A percentile compares a stretch with the other conserved stretches of the same genome.
phyloP scores from a whole-genome alignment of 1,140 invertebrate genomes.

The Zelostemma sp. region DNA sequence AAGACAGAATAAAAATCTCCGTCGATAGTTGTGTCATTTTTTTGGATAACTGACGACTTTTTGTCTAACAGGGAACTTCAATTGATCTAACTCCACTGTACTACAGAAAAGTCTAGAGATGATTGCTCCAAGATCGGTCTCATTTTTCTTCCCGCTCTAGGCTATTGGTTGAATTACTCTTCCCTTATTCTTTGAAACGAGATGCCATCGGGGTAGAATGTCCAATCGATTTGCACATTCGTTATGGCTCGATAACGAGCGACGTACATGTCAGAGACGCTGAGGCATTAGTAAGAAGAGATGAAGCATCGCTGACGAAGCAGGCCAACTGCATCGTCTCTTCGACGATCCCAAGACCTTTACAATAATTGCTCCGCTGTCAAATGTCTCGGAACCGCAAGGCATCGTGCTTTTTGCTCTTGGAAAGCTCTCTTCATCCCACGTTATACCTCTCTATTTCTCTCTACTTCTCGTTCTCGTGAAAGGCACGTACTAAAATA shows the following conservation, averaged over 20 bases:
- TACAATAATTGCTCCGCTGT: conserved; percentile 55
- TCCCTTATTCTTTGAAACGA: conserved; percentile 7
- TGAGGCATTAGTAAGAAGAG: conserved; percentile 35
- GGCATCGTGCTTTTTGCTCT: conserved; percentile 9
- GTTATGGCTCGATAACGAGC: conserved; percentile 33
- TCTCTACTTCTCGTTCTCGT: neutral
- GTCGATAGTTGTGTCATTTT: neutral
- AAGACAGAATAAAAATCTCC: conserved; percentile 20
- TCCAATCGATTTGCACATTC: conserved; percentile 45
- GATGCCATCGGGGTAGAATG: conserved; percentile 17
- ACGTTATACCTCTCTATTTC: conserved; percentile 4
- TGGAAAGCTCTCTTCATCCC: neutral
- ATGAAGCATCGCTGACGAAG: conserved; percentile 27
- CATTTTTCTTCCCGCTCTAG: conserved; percentile 24
- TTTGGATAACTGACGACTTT: conserved; percentile 1
- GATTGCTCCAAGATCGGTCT: conserved; percentile 23
- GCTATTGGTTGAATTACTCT: conserved; percentile 23
- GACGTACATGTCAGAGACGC: conserved; percentile 29
- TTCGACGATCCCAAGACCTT: conserved; percentile 45
- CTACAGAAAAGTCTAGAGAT: conserved; percentile 10
- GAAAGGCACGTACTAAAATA: conserved; percentile 33
- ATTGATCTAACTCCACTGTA: conserved; percentile 20
- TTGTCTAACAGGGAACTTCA: conserved; percentile 13
- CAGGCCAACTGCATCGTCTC: conserved; percentile 20
- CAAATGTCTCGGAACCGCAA: conserved; percentile 34